Evolutionary conservation across 2,888 invertebrate species (phyloP).

Genomic region (Aspidiotus rigidus): DNA sequence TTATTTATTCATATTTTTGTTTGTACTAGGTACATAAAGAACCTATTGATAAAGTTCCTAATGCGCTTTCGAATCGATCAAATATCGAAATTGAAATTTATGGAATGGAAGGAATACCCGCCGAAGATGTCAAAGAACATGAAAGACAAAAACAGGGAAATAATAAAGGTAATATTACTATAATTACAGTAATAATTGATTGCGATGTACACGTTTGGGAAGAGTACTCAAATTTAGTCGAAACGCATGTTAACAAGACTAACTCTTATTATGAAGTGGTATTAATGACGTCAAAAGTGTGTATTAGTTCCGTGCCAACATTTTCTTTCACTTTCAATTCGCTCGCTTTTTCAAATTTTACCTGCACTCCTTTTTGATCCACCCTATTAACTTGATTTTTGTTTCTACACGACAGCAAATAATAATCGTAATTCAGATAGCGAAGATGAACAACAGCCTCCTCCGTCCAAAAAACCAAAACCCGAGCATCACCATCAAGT

Average conservation of each 20-base stretch:
- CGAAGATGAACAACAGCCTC: conserved; percentile 63
- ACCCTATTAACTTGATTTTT: background rate
- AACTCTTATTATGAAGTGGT: no score
- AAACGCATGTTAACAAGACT: no score
- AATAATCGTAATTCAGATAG: conserved; percentile 54
- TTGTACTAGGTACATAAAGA: conserved; percentile 87
- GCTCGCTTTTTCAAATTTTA: no score
- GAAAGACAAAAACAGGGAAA: conserved; percentile 63
- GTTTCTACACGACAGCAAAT: conserved; percentile 15
- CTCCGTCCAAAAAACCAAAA: conserved; percentile 64
- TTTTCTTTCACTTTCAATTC: no score
- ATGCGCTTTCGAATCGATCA: conserved; percentile 91
- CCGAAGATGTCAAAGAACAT: conserved; percentile 87
- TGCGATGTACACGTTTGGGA: no score
- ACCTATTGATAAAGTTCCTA: conserved; percentile 98
- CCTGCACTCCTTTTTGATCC: no score
- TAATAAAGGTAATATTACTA: conserved; percentile 21
- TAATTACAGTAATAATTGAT: no score
- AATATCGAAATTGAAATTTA: conserved; percentile 99
- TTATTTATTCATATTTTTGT: conserved; percentile 1
- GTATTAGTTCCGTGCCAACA: no score
- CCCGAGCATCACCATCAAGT: conserved; percentile 54
- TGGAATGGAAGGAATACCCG: conserved; percentile 99
- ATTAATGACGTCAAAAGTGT: no score
- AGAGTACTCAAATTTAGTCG: no score